Conservation (phyloP, 2,888 invertebrate genomes). For the Scelioninae gen. 1 region DNA sequence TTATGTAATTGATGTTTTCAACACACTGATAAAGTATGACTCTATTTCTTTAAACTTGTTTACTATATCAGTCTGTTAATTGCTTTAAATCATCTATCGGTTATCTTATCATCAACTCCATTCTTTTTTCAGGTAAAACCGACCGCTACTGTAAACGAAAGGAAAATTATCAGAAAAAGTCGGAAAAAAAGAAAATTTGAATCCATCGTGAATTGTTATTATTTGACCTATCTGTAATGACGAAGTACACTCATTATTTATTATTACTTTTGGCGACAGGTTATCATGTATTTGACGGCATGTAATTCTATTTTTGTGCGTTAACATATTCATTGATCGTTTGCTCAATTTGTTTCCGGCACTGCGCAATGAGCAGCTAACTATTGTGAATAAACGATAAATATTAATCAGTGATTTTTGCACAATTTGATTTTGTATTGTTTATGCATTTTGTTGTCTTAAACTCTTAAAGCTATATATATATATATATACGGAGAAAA, state of each 20-base stretch:
- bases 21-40: too few species aligned
- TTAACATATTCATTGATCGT: constrained; percentile 62
- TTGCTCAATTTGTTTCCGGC: constrained; percentile 63
- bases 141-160: not conserved
- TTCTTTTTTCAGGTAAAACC: too few species aligned
- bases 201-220: constrained; percentile 39
- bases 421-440: constrained; percentile 35
- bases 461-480: too few species aligned
- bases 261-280: constrained; percentile 51
- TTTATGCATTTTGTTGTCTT: constrained; percentile 12
- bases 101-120: too few species aligned
- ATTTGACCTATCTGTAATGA: constrained; percentile 18
- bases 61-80: too few species aligned
- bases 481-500: too few species aligned
- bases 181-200: constrained; percentile 29
- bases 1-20: too few species aligned
- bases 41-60: too few species aligned
- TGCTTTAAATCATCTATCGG: too few species aligned
- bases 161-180: not conserved
- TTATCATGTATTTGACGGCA: constrained; percentile 19
- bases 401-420: constrained; percentile 48
- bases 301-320: constrained; percentile 17
- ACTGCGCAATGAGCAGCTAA: constrained; percentile 30
- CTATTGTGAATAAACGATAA: constrained; percentile 26
- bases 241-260: constrained; percentile 22